Percentiles rank a stretch among this genome's conserved stretches.
Conservation (phyloP, 2,113 vertebrate genomes). For the Onychostruthus taczanowskii region DNA sequence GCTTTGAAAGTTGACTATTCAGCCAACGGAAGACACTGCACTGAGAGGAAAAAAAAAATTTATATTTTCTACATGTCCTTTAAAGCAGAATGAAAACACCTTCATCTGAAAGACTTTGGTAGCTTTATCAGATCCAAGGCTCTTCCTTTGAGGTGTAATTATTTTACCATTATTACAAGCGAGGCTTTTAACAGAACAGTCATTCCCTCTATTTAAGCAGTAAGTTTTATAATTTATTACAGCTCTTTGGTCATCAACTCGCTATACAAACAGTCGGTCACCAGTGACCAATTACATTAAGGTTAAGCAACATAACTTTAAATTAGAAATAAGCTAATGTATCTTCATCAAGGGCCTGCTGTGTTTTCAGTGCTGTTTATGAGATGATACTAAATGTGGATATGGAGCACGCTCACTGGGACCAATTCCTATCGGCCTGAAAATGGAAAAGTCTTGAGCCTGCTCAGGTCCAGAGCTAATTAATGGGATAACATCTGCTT, state of each 20-base stretch:
- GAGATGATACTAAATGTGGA: conserved; percentile 82
- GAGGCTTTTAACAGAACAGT: conserved; percentile 74
- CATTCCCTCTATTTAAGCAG: conserved; percentile 68
- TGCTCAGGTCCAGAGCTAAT: conserved; percentile 82
- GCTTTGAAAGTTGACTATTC: conserved; percentile 53
- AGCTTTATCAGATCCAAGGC: conserved; percentile 70
- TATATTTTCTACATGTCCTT: neutral
- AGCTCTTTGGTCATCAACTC: conserved; percentile 80
- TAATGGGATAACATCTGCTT: conserved; percentile 85
- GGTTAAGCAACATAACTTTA: conserved; percentile 80
- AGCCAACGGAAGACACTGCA: neutral
- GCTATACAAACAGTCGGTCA: conserved; percentile 82
- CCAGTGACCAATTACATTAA: conserved; percentile 89
- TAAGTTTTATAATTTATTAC: conserved; percentile 75
- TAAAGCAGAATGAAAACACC: conserved; percentile 34
- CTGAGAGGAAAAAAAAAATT: neutral
- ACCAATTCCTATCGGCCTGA: conserved; percentile 83
- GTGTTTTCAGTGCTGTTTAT: conserved; percentile 82
- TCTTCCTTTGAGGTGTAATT: conserved; percentile 73
- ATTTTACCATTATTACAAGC: conserved; percentile 78
- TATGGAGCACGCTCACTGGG: conserved; percentile 80
- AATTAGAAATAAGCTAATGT: conserved; percentile 81
- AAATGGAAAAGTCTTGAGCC: conserved; percentile 77
- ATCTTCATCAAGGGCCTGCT: conserved; percentile 79
- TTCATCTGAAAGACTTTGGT: conserved; percentile 56